Conservation (phyloP, 2,113 vertebrate genomes). For the Odocoileus virginianus region DNA sequence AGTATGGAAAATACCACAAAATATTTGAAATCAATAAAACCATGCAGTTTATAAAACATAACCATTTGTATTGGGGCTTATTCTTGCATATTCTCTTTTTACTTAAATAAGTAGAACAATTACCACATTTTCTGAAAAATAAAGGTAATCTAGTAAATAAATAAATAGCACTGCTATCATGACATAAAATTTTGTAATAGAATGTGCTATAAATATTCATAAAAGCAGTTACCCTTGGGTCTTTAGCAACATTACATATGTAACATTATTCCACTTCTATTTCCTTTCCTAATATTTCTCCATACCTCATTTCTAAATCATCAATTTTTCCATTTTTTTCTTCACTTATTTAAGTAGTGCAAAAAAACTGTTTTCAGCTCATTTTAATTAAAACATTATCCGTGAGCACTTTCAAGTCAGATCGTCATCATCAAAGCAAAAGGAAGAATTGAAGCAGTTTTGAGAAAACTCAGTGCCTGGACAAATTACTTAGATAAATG, state of each 20-base stretch:
- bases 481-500: constrained; percentile 20
- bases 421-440: constrained; percentile 5
- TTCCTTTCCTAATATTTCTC: neutral
- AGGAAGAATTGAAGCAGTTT: neutral
- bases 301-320: neutral
- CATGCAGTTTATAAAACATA: neutral
- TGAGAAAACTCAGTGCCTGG: neutral
- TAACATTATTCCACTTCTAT: neutral
- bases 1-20: neutral
- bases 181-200: neutral
- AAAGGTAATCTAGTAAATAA: neutral
- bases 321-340: constrained; percentile 8
- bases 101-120: constrained; percentile 10
- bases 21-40: neutral
- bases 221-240: neutral
- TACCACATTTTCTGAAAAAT: neutral
- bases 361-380: constrained; percentile 7
- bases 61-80: neutral
- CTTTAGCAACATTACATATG: neutral
- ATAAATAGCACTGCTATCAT: neutral
- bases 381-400: constrained; percentile 54
- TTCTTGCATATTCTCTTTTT: neutral
- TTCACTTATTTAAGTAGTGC: neutral
- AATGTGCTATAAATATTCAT: constrained; percentile 20
- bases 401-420: neutral